Base-by-base conservation (phyloP, 2,888 invertebrate species). In the Hyles lineata region DNA sequence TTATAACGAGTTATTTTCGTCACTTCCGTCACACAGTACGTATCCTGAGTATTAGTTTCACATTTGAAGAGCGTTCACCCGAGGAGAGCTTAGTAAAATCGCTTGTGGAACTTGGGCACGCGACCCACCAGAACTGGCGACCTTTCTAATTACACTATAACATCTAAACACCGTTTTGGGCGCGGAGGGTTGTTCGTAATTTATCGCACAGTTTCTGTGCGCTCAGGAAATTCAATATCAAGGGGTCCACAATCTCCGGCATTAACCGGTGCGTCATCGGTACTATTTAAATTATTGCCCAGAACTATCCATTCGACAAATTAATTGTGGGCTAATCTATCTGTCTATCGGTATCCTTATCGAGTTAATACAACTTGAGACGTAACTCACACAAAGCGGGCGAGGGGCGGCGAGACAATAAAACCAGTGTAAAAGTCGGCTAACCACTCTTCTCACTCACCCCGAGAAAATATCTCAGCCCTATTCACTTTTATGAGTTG, bases 371-470 rank as follows among this genome's bases (percentile, higher is more conserved):
- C 61, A 71, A 71, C 25, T 62, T 52, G 50, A 71, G 71, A 62
- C n/a, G n/a, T 61, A 59, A 71, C 50, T 71, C 52, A 61, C 87
- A 91, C 89, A 91, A 90, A 89, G 87, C 87, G 89, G 89, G 89
- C 89, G 90, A 90, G 89, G 92, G 91, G 89, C 79, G 84, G 80
- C 81, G 82, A 86, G 87, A 92, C 90, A 93, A 93, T 93, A 93
- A 93, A 93, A 92, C 90, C 91, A 88, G 88, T 91, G 91, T 93
- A 91, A 93, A 93, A 92, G 89, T 90, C 90, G 88, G 89, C 84
- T 90, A 92, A 92, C 92, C 90, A 87, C 89, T 89, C 79, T 83
- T 87, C 85, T 82, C 85, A 75, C 83, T 83, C 82, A 83, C 87
- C 86, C 86, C 80, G 75, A 84, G 86, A 88, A 84, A 89, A 88